phyloP scores from a whole-genome alignment of 2,797 vertebrate species.

The Lacerta bilineata region DNA sequence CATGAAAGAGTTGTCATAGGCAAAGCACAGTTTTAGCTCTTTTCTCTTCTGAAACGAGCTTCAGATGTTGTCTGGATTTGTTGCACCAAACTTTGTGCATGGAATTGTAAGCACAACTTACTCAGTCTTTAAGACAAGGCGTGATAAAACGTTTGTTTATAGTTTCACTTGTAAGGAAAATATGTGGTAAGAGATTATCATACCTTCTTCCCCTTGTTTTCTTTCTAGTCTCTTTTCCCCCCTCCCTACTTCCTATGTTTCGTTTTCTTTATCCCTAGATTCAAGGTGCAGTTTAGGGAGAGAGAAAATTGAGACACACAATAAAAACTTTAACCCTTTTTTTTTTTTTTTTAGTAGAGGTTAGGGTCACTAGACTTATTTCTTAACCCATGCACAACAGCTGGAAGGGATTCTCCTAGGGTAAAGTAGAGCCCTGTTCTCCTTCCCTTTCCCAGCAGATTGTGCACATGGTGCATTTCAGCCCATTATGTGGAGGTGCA shows the following conservation, averaged over 20 bases:
- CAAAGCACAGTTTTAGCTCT: neutral
- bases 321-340: neutral
- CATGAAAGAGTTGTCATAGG: neutral
- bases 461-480: neutral
- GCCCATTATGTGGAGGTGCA: neutral
- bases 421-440: neutral
- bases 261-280: neutral
- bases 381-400: too few relatives aligned
- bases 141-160: neutral
- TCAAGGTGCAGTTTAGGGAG: neutral
- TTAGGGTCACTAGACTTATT: neutral
- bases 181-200: neutral
- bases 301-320: neutral
- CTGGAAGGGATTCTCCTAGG: neutral
- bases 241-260: neutral
- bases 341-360: neutral
- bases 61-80: neutral
- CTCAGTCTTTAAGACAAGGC: neutral
- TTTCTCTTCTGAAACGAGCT: neutral
- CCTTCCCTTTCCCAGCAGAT: neutral
- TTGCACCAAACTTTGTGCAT: neutral
- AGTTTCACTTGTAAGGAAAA: neutral
- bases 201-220: neutral
- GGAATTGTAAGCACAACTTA: neutral
- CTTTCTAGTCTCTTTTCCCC: too few relatives aligned